These are phyloP conservation scores for Emys orbicularis DNA, from an alignment of 2,797 vertebrate genomes.

Conservation along the genomic window DNA sequence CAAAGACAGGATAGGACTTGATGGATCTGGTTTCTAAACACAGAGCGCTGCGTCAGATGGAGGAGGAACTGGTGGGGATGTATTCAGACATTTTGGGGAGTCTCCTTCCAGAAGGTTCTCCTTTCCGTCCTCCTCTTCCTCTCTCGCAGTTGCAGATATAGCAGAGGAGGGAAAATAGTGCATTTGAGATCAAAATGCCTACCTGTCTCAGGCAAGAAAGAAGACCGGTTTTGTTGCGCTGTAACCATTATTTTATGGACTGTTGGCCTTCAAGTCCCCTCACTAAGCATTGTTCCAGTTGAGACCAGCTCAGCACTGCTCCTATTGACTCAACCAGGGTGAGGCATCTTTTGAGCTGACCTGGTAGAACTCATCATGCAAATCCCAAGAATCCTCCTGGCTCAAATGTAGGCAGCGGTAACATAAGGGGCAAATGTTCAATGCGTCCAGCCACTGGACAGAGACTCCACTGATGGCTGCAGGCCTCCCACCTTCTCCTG, in stretches of 20 bases:
- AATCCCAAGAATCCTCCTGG: neutral
- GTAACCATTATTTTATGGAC: accelerated
- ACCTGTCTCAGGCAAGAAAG: neutral
- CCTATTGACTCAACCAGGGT: neutral
- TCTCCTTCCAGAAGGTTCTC: neutral
- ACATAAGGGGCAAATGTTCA: neutral
- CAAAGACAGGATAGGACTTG: neutral
- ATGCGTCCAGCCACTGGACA: neutral
- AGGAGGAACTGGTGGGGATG: no score
- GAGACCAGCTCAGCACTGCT: neutral
- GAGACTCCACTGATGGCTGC: neutral
- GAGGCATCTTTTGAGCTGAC: neutral
- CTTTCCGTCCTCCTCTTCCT: neutral
- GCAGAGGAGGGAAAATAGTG: neutral
- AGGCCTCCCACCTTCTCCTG: neutral
- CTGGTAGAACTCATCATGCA: neutral
- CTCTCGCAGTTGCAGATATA: neutral
- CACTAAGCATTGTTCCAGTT: conserved; percentile 9
- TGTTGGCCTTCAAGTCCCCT: neutral
- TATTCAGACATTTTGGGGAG: neutral
- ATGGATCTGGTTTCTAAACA: neutral
- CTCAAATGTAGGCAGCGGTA: neutral
- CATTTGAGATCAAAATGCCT: neutral
- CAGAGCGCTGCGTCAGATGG: neutral
- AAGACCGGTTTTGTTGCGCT: neutral